phyloP scores from a whole-genome alignment of 2,113 vertebrate species.

The Hirundichthys speculiger region DNA sequence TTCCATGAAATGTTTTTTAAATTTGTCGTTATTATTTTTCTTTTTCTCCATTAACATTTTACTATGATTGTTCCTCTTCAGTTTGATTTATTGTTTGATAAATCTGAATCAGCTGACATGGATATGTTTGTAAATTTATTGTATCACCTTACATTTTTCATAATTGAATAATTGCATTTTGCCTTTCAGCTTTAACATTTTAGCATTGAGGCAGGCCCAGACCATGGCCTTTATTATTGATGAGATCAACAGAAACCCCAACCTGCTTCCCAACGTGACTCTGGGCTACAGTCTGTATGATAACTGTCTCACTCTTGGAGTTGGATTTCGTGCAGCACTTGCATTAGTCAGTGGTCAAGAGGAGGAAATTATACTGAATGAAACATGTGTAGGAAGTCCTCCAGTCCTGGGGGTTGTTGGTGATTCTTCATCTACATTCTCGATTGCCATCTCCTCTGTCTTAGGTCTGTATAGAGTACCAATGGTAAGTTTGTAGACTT shows the following conservation, averaged over 20 bases:
- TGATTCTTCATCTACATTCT: slow-evolving; percentile 64
- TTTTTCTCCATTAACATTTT: too few relatives aligned
- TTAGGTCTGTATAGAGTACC: slow-evolving; percentile 69
- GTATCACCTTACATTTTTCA: not conserved
- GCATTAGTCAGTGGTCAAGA: slow-evolving; percentile 60
- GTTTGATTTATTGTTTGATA: too few relatives aligned
- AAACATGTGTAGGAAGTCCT: slow-evolving; percentile 56
- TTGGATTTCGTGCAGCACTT: slow-evolving; percentile 66
- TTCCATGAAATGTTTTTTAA: not conserved
- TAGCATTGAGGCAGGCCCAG: slow-evolving; percentile 63
- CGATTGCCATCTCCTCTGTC: slow-evolving; percentile 70
- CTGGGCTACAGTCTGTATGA: slow-evolving; percentile 72
- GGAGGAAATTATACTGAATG: slow-evolving; percentile 25
- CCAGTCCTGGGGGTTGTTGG: slow-evolving; percentile 72
- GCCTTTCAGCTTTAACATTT: slow-evolving; percentile 52
- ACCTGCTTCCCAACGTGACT: slow-evolving; percentile 65
- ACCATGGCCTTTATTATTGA: slow-evolving; percentile 75
- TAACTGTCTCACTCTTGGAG: slow-evolving; percentile 64
- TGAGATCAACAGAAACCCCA: slow-evolving; percentile 69
- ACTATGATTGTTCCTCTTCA: too few relatives aligned
- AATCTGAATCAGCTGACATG: too few relatives aligned
- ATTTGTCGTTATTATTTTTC: too few relatives aligned
- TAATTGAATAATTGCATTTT: not conserved
- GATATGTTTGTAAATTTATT: too few relatives aligned
- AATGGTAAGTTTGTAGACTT: slow-evolving; percentile 53